Conservation (phyloP, 2,113 vertebrate genomes). For the Oncorhynchus nerka region DNA sequence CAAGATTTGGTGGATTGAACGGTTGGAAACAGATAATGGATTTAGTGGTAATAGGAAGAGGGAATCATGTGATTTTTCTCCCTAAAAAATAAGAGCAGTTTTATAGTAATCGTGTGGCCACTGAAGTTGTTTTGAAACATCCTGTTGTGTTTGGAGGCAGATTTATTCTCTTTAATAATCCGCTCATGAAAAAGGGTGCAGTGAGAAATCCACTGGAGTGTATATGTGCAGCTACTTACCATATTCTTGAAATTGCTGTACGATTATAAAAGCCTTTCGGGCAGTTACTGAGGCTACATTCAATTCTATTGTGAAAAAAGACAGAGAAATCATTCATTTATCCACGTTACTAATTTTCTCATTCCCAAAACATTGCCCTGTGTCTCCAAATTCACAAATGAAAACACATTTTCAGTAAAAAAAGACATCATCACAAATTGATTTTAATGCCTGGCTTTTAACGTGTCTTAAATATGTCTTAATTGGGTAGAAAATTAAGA, state of each 20-base stretch:
- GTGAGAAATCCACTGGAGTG: background rate
- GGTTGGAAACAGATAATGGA: slow-evolving; percentile 34
- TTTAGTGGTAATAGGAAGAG: slow-evolving; percentile 26
- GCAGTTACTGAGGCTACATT: background rate
- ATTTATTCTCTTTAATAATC: slow-evolving; percentile 4
- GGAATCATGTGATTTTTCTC: slow-evolving; percentile 54
- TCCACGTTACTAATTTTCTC: slow-evolving; percentile 4
- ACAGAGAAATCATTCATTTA: background rate
- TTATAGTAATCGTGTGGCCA: slow-evolving; percentile 5
- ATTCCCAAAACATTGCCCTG: slow-evolving; percentile 6
- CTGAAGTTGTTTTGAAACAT: slow-evolving; percentile 40
- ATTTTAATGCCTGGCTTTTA: slow-evolving; percentile 53
- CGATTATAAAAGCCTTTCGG: background rate
- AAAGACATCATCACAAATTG: slow-evolving; percentile 46
- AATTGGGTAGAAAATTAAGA: slow-evolving; percentile 54
- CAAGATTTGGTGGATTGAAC: slow-evolving; percentile 37
- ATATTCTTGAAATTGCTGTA: background rate
- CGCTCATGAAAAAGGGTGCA: background rate
- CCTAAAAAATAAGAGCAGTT: slow-evolving; percentile 25
- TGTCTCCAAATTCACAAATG: slow-evolving; percentile 30
- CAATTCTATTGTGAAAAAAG: background rate
- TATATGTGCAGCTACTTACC: background rate
- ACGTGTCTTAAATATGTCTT: slow-evolving; percentile 51
- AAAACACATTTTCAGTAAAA: slow-evolving; percentile 29
- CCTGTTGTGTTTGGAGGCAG: slow-evolving; percentile 14